Conservation (phyloP, 2,888 invertebrate genomes). For the Chromoteleia sp. region DNA sequence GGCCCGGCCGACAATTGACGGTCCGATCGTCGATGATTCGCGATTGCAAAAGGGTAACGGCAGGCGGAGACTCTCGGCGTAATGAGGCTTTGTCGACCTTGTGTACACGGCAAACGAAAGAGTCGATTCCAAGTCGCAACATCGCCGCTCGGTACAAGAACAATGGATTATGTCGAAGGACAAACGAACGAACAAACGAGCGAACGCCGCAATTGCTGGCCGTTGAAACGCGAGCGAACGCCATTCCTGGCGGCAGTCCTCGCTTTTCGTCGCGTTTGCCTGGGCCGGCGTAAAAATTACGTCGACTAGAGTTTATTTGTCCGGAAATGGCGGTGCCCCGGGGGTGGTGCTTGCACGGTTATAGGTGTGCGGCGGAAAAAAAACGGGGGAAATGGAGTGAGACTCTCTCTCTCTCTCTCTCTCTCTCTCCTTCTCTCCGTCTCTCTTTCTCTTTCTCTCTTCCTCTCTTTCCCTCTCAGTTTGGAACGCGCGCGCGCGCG, state of each 20-base stretch:
- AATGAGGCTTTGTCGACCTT: slow-evolving; percentile 31
- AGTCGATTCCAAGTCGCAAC: slow-evolving; percentile 18
- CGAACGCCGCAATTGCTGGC: slow-evolving; percentile 73
- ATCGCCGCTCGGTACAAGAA: slow-evolving; percentile 14
- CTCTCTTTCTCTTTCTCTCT: slow-evolving; percentile 41
- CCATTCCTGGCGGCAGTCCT: slow-evolving; percentile 75
- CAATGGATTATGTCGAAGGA: slow-evolving; percentile 60
- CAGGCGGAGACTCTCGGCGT: neutral
- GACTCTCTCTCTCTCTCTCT: slow-evolving; percentile 52
- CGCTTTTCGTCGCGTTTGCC: slow-evolving; percentile 84
- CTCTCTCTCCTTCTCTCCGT: slow-evolving; percentile 5
- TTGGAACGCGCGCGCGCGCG: slow-evolving; percentile 60
- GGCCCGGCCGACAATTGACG: neutral
- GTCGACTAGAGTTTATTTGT: slow-evolving; percentile 87
- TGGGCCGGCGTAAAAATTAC: slow-evolving; percentile 90
- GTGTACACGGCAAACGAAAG: slow-evolving; percentile 9
- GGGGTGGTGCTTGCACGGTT: slow-evolving; percentile 82
- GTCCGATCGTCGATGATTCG: neutral
- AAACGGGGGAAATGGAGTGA: slow-evolving; percentile 79
- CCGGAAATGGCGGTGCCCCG: slow-evolving; percentile 84
- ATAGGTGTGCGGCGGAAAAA: slow-evolving; percentile 82
- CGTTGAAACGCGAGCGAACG: slow-evolving; percentile 75
- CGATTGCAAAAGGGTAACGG: neutral
- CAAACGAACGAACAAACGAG: slow-evolving; percentile 49
- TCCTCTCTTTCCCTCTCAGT: slow-evolving; percentile 48